Base-by-base conservation (phyloP, 2,113 vertebrate species). In the Hydropotes inermis region DNA sequence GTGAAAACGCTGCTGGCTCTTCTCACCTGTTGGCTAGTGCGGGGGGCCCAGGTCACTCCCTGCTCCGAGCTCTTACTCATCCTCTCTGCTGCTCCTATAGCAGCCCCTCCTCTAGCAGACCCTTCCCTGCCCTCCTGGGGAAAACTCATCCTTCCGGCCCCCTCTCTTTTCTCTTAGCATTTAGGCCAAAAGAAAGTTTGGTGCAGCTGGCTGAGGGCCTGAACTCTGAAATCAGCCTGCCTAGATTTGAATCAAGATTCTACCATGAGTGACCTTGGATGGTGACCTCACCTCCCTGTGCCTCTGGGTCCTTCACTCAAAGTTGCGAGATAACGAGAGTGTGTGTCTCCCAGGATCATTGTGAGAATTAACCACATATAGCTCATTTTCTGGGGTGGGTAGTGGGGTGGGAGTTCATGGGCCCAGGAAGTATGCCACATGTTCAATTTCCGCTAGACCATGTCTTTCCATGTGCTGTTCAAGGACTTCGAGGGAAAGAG, bases 381-480 rank as follows among this genome's bases (percentile, higher is more conserved):
- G 23, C 19, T 57, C 39, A 23, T 60, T 54, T 27, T 4, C 45
- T 23, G 15, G 57, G 17, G 0, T 17, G 17, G 28, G 13, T 8
- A 27, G 36, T 0, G 0, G 27, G 6, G 39, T 2, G 0, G 25
- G 50, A 17, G 11, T 1, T 2, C 16, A 57, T n/a, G 25, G 28
- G 30, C 15, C 86, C 52, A 19, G 61, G 23, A 61, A 87, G 15
- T 8, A 7, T 7, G 11, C 33, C 17, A 36, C 33, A 21, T 28
- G 30, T 33, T 90, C 55, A 27, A 13, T 30, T 60, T 58, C 67
- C 55, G 21, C 33, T 23, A 30, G 30, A 85, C 11, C 1, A 0
- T 28, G 30, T 93, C 67, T 39, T 47, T 74, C 43, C 30, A 12
- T 47, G 36, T 78, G 19, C n/a, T 58, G 9, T 47, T 54, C n/a